Evolutionary conservation across 2,888 invertebrate species (phyloP).

Genomic region (Anticlea derivata): DNA sequence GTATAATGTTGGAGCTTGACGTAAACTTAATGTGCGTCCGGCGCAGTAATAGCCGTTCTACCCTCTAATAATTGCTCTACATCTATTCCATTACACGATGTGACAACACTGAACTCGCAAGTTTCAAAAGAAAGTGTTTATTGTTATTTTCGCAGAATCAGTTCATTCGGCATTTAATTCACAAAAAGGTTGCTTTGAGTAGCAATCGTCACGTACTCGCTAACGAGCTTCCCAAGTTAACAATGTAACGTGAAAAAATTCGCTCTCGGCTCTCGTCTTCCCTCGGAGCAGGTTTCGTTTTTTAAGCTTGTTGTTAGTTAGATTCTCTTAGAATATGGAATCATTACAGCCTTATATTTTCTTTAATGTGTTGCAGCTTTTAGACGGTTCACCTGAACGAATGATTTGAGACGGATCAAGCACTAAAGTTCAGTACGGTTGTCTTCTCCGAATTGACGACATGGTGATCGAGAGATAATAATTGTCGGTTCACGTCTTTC

Average conservation of each 20-base stretch:
- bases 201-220: conserved; percentile 77
- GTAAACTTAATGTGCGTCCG: conserved; percentile 80
- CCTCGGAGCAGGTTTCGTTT: conserved; percentile 25
- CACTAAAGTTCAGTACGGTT: conserved; percentile 45
- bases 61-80: conserved; percentile 75
- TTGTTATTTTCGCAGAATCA: conserved; percentile 42
- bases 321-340: conserved; percentile 13
- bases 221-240: conserved; percentile 80
- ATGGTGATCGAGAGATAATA: conserved; percentile 77
- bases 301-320: conserved; percentile 15
- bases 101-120: conserved; percentile 32
- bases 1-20: conserved; percentile 75
- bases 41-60: conserved; percentile 70
- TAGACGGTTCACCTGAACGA: not conserved
- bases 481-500: conserved; percentile 81
- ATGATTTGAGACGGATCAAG: conserved; percentile 21
- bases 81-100: conserved; percentile 69
- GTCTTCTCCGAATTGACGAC: conserved; percentile 72
- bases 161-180: conserved; percentile 67
- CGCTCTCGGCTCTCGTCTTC: conserved; percentile 43
- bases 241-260: conserved; percentile 79
- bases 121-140: conserved; percentile 27
- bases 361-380: no score
- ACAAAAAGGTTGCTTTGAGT: conserved; percentile 64
- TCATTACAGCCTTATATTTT: not conserved